Evolutionary conservation across 1,140 invertebrate genomes (phyloP).

Genomic region (Kradibia gibbosae): DNA sequence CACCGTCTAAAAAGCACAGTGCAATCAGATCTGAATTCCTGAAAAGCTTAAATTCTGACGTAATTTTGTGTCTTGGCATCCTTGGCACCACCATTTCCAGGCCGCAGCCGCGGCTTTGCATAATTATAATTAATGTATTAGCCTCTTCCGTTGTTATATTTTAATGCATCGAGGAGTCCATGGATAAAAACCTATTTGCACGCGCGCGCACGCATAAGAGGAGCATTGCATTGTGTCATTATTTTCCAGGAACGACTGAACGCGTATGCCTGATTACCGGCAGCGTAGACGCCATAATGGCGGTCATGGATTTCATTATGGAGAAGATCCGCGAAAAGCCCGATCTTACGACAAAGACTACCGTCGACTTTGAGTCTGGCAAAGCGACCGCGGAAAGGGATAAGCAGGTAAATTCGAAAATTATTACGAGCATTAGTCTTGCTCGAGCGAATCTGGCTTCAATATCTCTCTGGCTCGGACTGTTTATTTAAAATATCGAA

Average conservation of each 20-base stretch:
- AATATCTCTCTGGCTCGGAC: neutral
- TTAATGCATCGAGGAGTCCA: neutral
- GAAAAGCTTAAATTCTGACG: constrained; percentile 5
- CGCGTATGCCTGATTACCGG: constrained; percentile 97
- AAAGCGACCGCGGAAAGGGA: constrained; percentile 84
- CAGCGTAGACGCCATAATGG: constrained; percentile 92
- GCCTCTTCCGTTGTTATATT: constrained; percentile 31
- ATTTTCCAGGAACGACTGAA: constrained; percentile 90
- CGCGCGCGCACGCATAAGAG: too few relatives aligned
- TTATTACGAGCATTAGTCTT: neutral
- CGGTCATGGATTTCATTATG: constrained; percentile 96
- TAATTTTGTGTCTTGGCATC: constrained; percentile 40
- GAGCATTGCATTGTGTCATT: neutral
- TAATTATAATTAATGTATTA: constrained; percentile 45
- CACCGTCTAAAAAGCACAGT: neutral
- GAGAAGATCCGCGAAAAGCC: constrained; percentile 98
- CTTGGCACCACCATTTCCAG: constrained; percentile 37
- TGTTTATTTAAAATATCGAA: neutral
- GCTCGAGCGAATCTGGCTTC: neutral
- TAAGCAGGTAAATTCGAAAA: constrained; percentile 76
- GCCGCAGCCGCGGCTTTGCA: constrained; percentile 18
- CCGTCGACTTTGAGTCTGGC: constrained; percentile 78
- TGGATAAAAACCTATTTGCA: neutral
- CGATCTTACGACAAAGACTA: constrained; percentile 87
- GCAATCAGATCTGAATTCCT: neutral